Evolutionary conservation across 2,888 invertebrate genomes (phyloP).

Genomic region (Malacosoma neustria): DNA sequence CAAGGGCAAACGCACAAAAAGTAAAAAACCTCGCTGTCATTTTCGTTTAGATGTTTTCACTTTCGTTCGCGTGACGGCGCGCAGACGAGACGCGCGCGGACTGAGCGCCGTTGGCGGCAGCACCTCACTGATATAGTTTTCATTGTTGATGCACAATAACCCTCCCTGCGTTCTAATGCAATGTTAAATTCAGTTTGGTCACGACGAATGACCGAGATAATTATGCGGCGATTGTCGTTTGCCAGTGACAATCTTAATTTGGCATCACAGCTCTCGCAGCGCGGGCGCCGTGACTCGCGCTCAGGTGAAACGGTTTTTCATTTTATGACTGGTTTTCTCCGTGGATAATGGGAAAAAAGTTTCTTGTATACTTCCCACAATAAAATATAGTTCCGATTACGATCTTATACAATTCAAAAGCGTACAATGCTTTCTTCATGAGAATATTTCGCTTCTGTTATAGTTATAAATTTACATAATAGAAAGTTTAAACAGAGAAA

Average conservation of each 20-base stretch:
- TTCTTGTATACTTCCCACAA: conserved; percentile 30
- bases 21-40: conserved; percentile 52
- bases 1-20: conserved; percentile 39
- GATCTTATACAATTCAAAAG: conserved; percentile 19
- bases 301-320: conserved; percentile 65
- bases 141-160: conserved; percentile 62
- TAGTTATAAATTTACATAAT: too few species aligned
- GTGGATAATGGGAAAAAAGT: conserved; percentile 42
- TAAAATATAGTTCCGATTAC: conserved; percentile 18
- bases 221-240: conserved; percentile 64
- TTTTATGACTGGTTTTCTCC: conserved; percentile 58
- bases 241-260: conserved; percentile 60
- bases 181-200: conserved; percentile 61
- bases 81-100: conserved; percentile 46
- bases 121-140: conserved; percentile 64
- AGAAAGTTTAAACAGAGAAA: too few species aligned
- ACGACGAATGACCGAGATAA: conserved; percentile 69
- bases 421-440: conserved; percentile 10
- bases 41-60: conserved; percentile 57
- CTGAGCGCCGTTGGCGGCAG: conserved; percentile 49
- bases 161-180: conserved; percentile 67
- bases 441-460: background rate
- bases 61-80: conserved; percentile 58
- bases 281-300: conserved; percentile 61
- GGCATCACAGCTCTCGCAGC: conserved; percentile 59